Evolutionary conservation across 2,113 vertebrate species (phyloP), one percentile per base, ranked within the genome.

Genomic region (Oncorhynchus gorbuscha): DNA sequence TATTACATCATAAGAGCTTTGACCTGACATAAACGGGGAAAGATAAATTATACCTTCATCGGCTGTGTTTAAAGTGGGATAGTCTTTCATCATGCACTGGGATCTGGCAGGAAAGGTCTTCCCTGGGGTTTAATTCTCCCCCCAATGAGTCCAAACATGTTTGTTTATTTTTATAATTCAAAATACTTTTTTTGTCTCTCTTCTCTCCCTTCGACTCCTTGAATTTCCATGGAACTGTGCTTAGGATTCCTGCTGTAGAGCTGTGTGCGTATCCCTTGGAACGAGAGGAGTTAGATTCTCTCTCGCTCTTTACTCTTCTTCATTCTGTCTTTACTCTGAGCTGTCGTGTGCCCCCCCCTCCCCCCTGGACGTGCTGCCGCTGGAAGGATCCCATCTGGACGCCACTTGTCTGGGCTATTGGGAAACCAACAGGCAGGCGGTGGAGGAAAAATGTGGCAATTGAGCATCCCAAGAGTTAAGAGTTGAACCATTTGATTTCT

Each of bases 101-200:
- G 79, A 76, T 59, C 32, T 87, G 88, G 88, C 89, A 91, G 87
- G 85, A 89, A 85, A 86, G 81, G 77, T 77, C 82, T 83, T 82
- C 83, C 45, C 45, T 80, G 85, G 76, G 80, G 76, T 83, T 87
- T 84, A 89, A 88, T 71, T 79, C 83, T 82, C 75, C 51, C 81
- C 81, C 84, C 88, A 66, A 89, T 91, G 69, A 77, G 87, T 78
- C 88, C 83, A 88, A 92, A 92, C 92, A 86, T 88, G 92, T 92
- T 92, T 93, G 90, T 93, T 93, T 93, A 90, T 93, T 92, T 91
- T 90, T 77, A 84, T 77, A 79, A 88, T 85, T 90, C 89, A 89
- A 87, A 91, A 69, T 62, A 81, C 5, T 76, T 72, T 77, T 80
- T 80, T 61, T 68, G 9, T 11, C 76, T 69, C 70, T 75, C 18